Percentiles rank a stretch among this genome's conserved stretches.
phyloP scores from a whole-genome alignment of 2,113 vertebrate genomes.

The Cynoglossus semilaevis region DNA sequence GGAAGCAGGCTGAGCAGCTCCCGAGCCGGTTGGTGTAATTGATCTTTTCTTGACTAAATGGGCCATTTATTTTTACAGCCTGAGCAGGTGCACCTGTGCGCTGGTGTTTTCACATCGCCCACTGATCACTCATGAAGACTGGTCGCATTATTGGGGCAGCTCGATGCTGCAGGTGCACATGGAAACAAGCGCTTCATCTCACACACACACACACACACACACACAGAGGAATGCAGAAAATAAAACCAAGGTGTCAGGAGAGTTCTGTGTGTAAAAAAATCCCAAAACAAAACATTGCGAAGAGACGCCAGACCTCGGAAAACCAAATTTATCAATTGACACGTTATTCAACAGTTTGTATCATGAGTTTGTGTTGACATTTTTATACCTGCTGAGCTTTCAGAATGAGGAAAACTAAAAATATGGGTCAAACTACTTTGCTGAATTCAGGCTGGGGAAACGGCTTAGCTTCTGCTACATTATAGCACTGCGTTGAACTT shows the following conservation, averaged over 20 bases:
- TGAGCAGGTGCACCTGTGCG: constrained; percentile 63
- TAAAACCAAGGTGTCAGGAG: neutral
- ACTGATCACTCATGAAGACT: constrained; percentile 58
- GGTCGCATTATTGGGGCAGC: constrained; percentile 52
- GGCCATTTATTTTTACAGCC: constrained; percentile 69
- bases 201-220: neutral
- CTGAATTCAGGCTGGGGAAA: neutral
- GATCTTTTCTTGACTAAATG: constrained; percentile 68
- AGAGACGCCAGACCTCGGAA: no score
- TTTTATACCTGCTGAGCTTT: neutral
- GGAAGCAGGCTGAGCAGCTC: constrained; percentile 20
- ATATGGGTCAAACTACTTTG: neutral
- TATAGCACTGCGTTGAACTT: no score
- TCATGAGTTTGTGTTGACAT: neutral
- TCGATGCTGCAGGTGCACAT: constrained; percentile 37
- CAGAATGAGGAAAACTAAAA: neutral
- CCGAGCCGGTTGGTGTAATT: constrained; percentile 47
- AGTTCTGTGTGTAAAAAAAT: neutral
- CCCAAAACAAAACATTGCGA: no score
- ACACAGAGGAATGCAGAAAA: constrained; percentile 17
- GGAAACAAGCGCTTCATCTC: neutral
- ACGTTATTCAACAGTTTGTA: neutral
- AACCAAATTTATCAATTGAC: neutral
- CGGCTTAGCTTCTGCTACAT: no score
- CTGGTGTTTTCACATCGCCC: constrained; percentile 49